Conservation (phyloP, 2,797 vertebrate species). For the Eulemur coronatus region DNA sequence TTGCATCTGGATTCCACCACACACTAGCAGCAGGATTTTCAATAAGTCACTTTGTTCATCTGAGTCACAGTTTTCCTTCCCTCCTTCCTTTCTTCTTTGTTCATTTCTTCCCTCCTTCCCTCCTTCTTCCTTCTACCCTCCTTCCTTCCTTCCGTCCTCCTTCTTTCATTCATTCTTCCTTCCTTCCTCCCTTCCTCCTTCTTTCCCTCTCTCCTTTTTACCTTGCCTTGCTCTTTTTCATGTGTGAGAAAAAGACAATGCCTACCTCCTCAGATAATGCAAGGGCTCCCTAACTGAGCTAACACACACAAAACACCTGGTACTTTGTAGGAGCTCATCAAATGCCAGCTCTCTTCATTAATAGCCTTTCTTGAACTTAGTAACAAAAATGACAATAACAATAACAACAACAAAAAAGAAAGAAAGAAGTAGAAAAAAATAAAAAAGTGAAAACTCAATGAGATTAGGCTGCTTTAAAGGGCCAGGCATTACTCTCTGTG, state of each 20-base stretch:
- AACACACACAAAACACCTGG: not conserved
- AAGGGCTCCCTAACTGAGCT: not conserved
- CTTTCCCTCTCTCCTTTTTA: too few relatives aligned
- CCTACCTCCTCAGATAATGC: not conserved
- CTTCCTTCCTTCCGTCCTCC: too few relatives aligned
- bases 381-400: not conserved
- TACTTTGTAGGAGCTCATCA: not conserved
- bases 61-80: not conserved
- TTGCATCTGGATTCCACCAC: not conserved
- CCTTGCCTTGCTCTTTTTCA: not conserved
- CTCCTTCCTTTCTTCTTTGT: accelerated
- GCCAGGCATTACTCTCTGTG: not conserved
- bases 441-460: not conserved
- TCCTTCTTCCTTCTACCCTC: too few relatives aligned
- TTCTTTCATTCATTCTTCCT: accelerated
- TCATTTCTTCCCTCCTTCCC: accelerated
- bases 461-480: not conserved
- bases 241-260: not conserved
- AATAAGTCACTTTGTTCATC: not conserved
- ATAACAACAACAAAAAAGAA: not conserved
- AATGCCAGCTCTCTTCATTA: not conserved
- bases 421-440: not conserved
- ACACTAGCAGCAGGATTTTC: not conserved
- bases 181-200: accelerated
- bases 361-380: not conserved